Percentiles rank a stretch among this genome's conserved stretches.
phyloP scores from a whole-genome alignment of 2,797 vertebrate genomes.

The Siniperca undulata region DNA sequence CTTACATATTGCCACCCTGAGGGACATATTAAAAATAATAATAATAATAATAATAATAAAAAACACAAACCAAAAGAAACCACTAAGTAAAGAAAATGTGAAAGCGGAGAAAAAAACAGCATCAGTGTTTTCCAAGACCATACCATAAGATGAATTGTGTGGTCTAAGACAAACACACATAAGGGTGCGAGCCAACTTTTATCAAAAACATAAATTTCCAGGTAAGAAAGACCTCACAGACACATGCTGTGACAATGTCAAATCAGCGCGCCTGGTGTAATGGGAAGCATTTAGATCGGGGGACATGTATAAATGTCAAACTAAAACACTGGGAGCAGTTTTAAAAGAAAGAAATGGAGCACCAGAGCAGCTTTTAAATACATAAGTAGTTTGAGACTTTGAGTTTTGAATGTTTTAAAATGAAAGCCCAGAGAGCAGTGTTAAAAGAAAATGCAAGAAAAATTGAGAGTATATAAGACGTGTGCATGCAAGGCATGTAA shows the following conservation, averaged over 20 bases:
- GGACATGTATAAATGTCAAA: constrained; percentile 45
- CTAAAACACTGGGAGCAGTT: constrained; percentile 28
- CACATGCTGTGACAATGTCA: constrained; percentile 33
- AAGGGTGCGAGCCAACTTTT: constrained; percentile 18
- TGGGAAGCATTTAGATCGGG: constrained; percentile 25
- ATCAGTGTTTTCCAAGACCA: constrained; percentile 22
- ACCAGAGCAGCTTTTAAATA: constrained; percentile 19
- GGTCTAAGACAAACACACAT: constrained; percentile 38
- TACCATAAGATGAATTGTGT: constrained; percentile 34
- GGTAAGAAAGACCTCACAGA: constrained; percentile 30
- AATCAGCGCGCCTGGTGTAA: constrained; percentile 17
- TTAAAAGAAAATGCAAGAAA: constrained; percentile 4
- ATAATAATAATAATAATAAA: neutral
- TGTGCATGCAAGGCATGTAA: neutral
- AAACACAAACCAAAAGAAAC: neutral
- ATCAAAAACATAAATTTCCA: constrained; percentile 50
- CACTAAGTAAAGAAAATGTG: constrained; percentile 47
- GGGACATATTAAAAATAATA: constrained; percentile 34
- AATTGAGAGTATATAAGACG: neutral
- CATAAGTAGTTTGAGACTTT: constrained; percentile 2
- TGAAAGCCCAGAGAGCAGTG: neutral
- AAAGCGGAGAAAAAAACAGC: constrained; percentile 21
- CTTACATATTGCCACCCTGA: constrained; percentile 63
- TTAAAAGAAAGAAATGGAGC: constrained; percentile 25
- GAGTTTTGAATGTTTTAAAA: constrained; percentile 4